Base-by-base conservation (phyloP, 2,797 vertebrate genomes). In the Gymnothorax javanicus region DNA sequence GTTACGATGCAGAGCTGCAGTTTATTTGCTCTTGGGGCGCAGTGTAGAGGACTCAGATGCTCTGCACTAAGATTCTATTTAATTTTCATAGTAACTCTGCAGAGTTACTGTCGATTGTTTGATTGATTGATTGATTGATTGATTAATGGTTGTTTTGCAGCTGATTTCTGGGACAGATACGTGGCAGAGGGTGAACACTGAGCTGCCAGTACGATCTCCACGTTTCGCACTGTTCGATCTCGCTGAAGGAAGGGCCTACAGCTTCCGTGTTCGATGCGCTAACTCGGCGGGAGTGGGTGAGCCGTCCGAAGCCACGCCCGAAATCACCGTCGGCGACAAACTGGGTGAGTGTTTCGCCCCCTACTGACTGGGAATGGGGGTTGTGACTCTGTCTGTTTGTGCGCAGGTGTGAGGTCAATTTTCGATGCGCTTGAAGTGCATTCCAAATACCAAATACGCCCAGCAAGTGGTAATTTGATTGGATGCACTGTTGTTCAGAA, bases 141-240 rank as follows among this genome's bases (percentile, higher is more conserved):
- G 33, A 43, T n/a, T n/a, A 20, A 69, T 2, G 17, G 79, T 17
- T 71, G 43, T 17, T 20, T 27, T 89, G 87, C 94, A 99, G 99
- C 95, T 97, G 59, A 87, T 98, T 60, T 94, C 96, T 0, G 98
- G 96, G 50, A 96, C 97, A 0, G 97, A 99, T 86, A 95, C 94
- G 87, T 99, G 99, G 99, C 98, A 99, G 93, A 97, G 97, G 87
- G 98, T 99, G 88, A 99, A 99, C 96, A 97, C 97, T 0, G 96
- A 98, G 69, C 98, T 99, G 90, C 98, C 99, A 0, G 98, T 98
- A 86, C 99, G 98, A 93, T 99, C 99, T 87, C 99, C 99, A 11
- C 98, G 98, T 87, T 99, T 98, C 86, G 98, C 99, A 52, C 95
- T 99, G 90, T 99, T 99, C 73, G 99, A 99, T 94, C 94, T 99